Percentiles rank a stretch among this genome's conserved stretches.
Conservation (phyloP, 2,797 vertebrate genomes). For the Trachurus trachurus region DNA sequence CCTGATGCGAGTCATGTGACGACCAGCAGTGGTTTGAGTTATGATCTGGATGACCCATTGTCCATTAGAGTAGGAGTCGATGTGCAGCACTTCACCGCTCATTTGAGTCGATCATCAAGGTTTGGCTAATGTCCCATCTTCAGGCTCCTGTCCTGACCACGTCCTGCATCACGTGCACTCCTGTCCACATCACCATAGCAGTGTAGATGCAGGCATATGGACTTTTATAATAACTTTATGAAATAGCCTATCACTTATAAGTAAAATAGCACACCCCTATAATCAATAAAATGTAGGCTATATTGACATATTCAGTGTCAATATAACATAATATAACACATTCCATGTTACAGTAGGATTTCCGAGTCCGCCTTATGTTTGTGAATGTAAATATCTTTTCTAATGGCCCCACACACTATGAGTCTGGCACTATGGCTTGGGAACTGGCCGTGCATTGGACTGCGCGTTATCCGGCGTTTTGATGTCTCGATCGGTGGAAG, state of each 20-base stretch:
- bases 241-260: no score
- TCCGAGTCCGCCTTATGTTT: background rate
- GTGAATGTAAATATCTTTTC: background rate
- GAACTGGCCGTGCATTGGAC: constrained; percentile 42
- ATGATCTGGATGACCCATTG: constrained; percentile 25
- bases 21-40: background rate
- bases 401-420: background rate
- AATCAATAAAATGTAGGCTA: no score
- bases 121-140: background rate
- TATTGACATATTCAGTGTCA: no score
- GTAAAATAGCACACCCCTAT: no score
- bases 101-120: constrained; percentile 23
- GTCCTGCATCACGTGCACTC: constrained; percentile 29
- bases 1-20: constrained; percentile 59
- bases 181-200: background rate
- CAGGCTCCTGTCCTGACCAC: background rate
- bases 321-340: no score
- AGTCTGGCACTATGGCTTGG: constrained; percentile 53
- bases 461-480: constrained; percentile 67
- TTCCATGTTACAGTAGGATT: background rate
- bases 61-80: background rate
- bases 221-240: no score
- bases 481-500: constrained; percentile 75
- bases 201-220: no score
- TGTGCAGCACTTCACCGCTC: constrained; percentile 15